phyloP scores from a whole-genome alignment of 2,888 invertebrate genomes.

The Adineta ricciae region DNA sequence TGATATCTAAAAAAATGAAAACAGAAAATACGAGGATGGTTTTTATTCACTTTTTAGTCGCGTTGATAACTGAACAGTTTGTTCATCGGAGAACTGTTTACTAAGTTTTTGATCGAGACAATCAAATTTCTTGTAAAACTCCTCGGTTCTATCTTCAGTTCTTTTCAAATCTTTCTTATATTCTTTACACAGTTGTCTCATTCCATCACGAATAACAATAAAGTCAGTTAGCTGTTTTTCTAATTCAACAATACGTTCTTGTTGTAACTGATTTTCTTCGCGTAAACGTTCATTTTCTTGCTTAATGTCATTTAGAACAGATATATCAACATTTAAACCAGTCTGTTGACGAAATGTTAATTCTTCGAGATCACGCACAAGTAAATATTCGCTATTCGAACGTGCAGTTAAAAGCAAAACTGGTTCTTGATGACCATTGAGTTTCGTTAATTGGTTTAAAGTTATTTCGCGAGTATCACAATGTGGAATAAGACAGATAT shows the following conservation, averaged over 20 bases:
- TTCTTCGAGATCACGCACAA: neutral
- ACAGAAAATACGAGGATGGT: neutral
- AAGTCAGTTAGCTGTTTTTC: neutral
- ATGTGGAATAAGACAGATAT: neutral
- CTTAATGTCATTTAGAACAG: neutral
- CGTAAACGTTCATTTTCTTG: neutral
- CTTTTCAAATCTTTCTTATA: neutral
- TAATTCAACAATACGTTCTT: neutral
- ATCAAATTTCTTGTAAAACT: neutral
- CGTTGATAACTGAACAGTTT: neutral
- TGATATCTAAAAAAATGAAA: neutral
- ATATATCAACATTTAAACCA: slow-evolving; percentile 3
- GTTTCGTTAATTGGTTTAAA: slow-evolving; percentile 5
- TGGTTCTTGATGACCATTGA: slow-evolving; percentile 16
- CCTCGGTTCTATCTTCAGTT: neutral
- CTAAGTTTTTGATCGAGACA: neutral
- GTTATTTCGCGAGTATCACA: neutral
- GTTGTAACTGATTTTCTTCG: neutral
- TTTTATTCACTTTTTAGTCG: neutral
- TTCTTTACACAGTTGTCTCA: neutral
- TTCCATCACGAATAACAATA: neutral
- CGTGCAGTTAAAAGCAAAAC: neutral
- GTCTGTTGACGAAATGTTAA: neutral
- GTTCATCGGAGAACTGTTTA: neutral
- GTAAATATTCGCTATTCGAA: slow-evolving; percentile 5